Evolutionary conservation across 2,888 invertebrate species (phyloP).

Genomic region (Hanleya hanleyi): DNA sequence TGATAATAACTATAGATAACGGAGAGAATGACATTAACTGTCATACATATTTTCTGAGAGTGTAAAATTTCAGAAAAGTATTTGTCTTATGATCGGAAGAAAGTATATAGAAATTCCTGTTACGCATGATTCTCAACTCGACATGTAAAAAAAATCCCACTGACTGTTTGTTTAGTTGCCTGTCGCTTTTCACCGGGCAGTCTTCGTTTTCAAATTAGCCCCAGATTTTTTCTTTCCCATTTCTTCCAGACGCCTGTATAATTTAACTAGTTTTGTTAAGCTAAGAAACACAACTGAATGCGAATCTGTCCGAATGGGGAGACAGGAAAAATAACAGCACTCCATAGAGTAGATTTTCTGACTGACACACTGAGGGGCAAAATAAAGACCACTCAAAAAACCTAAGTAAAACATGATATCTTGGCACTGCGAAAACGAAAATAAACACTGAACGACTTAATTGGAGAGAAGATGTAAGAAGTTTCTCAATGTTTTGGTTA

Average conservation of each 20-base stretch:
- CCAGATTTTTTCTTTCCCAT: too few relatives aligned
- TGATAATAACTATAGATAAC: too few relatives aligned
- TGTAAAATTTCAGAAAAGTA: background rate
- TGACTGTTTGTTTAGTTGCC: background rate
- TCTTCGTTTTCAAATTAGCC: background rate
- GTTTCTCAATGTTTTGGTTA: background rate
- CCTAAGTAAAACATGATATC: slow-evolving; percentile 4
- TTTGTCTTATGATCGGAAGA: background rate
- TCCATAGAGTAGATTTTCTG: background rate
- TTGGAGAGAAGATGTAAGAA: background rate
- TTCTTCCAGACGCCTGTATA: too few relatives aligned
- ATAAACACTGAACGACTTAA: background rate
- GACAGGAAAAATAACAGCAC: background rate
- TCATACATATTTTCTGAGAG: background rate
- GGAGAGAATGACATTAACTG: background rate
- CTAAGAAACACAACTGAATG: too few relatives aligned
- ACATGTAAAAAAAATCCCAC: background rate
- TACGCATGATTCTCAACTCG: too few relatives aligned
- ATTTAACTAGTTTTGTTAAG: background rate
- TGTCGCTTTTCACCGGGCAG: background rate
- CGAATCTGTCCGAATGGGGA: background rate
- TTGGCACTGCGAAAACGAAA: background rate
- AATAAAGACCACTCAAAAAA: background rate
- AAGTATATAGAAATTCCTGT: too few relatives aligned
- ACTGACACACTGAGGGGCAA: background rate